Evolutionary conservation across 1,140 invertebrate genomes (phyloP), one percentile per base, ranked within the genome.

Genomic region (Drosophila bocqueti): DNA sequence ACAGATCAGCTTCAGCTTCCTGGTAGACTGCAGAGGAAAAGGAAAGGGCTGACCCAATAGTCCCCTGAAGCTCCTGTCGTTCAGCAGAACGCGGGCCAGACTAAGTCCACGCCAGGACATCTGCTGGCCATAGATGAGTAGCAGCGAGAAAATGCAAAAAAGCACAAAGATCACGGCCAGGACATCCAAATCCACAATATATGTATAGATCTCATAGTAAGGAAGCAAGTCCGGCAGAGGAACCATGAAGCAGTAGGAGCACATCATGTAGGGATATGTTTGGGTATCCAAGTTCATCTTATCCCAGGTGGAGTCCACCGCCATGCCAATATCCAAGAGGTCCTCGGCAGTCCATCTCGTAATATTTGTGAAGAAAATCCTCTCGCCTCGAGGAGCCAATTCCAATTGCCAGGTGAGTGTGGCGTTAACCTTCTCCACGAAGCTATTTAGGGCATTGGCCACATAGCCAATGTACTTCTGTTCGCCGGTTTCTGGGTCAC

Each of bases 41-140:
- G 78, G 83, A 38, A 69, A 87, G 0, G 81, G 43, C 15, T 87
- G 87, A 1, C 69, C 81, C n/a, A 91, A 4, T 3, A 91, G 11
- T 10, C 81, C 83, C 8, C 87, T 76, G 15, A 91, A 7, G n/a
- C 72, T 60, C 16, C 43, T 71, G 26, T 86, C 80, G 21, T 83
- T 83, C 6, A 91, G 29, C 34, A 86, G 47, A 2, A 86, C 4
- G 7, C 67, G 43, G 4, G 11, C 4, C 6, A 80, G 38, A 15
- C 55, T 83, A 0, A 87, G n/a, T 0, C 34, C 26, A 0, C 42
- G 42, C 83, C 79, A 87, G n/a, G 60, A 74, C 45, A 75, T 29
- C 1, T 46, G 7, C 26, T 74, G 47, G 26, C 61, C 75, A 49
- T 89, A 83, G 49, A 89, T 72, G 1, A 76, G 34, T 11, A 87